Evolutionary conservation across 1,140 invertebrate genomes (phyloP).

Genomic region (Coelopa frigida): DNA sequence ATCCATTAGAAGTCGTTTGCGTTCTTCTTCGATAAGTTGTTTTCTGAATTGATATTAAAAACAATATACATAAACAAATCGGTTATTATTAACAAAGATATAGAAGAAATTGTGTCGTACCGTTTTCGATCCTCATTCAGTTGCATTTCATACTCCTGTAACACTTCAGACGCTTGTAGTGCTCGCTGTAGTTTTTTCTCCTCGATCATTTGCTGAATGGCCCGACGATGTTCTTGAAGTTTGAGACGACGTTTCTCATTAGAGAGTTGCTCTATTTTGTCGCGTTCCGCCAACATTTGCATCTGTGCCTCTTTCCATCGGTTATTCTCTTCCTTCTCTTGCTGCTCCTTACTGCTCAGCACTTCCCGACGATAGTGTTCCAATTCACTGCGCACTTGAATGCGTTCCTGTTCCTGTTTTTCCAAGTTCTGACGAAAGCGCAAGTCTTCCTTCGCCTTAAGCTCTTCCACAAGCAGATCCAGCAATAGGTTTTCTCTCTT

Average conservation of each 20-base stretch:
- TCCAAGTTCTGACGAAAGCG: constrained; percentile 7
- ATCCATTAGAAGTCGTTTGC: constrained; percentile 6
- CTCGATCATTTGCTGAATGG: not conserved
- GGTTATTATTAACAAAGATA: not conserved
- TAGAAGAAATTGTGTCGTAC: too few species aligned
- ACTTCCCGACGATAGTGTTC: constrained; percentile 10
- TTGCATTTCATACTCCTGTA: not conserved
- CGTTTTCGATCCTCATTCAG: not conserved
- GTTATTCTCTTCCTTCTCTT: not conserved
- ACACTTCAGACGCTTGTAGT: not conserved
- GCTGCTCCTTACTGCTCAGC: too few species aligned
- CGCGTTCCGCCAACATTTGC: constrained; percentile 6
- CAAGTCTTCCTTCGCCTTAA: constrained; percentile 10
- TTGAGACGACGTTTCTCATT: constrained; percentile 8
- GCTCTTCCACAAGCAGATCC: constrained; percentile 9
- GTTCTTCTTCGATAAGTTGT: constrained; percentile 13
- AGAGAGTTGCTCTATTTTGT: constrained; percentile 5
- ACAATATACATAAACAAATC: not conserved
- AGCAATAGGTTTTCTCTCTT: constrained; percentile 9
- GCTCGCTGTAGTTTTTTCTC: not conserved
- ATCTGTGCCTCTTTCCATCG: constrained; percentile 1
- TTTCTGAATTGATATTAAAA: constrained; percentile 5
- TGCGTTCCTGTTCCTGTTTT: constrained; percentile 7
- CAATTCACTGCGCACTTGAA: constrained; percentile 9
- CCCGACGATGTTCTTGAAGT: not conserved